These are phyloP conservation scores for Campoplex nolae DNA, from an alignment of 2,888 invertebrate species.

Conservation along the genomic window DNA sequence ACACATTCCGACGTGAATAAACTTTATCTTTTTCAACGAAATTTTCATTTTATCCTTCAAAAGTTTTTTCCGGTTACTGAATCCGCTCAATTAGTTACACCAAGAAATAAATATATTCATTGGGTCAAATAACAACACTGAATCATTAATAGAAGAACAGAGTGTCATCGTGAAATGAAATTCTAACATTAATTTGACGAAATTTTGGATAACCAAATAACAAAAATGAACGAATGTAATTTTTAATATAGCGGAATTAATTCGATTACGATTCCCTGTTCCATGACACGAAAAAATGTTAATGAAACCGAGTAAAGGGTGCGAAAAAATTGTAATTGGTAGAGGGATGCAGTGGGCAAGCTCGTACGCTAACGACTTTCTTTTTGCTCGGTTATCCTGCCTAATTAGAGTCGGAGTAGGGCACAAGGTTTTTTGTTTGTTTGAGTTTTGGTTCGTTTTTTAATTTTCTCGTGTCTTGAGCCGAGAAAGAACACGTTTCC, in stretches of 20 bases:
- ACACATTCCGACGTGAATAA: slow-evolving; percentile 19
- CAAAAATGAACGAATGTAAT: neutral
- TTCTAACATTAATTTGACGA: neutral
- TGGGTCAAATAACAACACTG: too few species aligned
- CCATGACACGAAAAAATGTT: neutral
- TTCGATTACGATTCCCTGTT: neutral
- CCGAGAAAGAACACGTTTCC: slow-evolving; percentile 36
- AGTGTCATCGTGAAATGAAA: neutral
- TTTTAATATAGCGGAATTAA: neutral
- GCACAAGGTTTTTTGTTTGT: slow-evolving; percentile 29
- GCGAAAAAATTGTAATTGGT: slow-evolving; percentile 1
- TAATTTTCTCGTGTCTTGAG: slow-evolving; percentile 18
- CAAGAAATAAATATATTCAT: neutral
- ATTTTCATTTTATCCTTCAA: neutral
- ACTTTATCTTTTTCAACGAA: slow-evolving; percentile 1
- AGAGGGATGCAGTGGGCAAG: neutral
- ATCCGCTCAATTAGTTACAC: neutral
- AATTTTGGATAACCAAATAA: neutral
- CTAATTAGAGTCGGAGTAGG: slow-evolving; percentile 54
- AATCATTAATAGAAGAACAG: neutral
- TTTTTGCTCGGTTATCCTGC: slow-evolving; percentile 36
- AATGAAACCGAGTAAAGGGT: neutral
- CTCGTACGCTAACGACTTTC: slow-evolving; percentile 36
- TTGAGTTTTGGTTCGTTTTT: neutral
- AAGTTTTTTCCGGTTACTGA: neutral